Percentiles rank a stretch among this genome's conserved stretches.
phyloP scores from a whole-genome alignment of 2,797 vertebrate species.

The Darevskia nairensis region DNA sequence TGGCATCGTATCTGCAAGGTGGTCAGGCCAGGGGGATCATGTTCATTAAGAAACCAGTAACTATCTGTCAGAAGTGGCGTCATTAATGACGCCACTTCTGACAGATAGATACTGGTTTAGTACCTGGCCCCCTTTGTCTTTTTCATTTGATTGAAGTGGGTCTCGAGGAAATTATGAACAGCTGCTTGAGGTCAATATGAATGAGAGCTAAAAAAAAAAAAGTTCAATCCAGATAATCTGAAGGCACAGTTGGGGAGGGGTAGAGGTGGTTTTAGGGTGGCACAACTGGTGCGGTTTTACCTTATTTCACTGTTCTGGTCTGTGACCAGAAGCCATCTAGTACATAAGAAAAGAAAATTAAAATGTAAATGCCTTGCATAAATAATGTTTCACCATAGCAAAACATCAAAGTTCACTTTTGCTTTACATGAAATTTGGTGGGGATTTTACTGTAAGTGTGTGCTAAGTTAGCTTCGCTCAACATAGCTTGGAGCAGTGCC shows the following conservation, averaged over 20 bases:
- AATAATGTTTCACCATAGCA: not conserved
- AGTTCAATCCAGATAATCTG: too few species aligned
- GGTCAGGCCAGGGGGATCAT: too few species aligned
- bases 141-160: not conserved
- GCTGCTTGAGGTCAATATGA: not conserved
- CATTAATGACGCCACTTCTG: too few species aligned
- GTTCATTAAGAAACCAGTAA: too few species aligned
- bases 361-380: not conserved
- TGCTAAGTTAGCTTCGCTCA: not conserved
- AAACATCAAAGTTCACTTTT: not conserved
- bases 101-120: too few species aligned
- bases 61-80: too few species aligned
- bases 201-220: not conserved
- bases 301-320: not conserved
- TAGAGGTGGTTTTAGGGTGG: too few species aligned
- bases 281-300: not conserved
- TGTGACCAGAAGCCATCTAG: not conserved
- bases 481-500: rapidly evolving
- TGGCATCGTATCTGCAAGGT: too few species aligned
- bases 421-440: not conserved
- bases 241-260: too few species aligned
- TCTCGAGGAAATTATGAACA: too few species aligned
- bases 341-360: too few species aligned
- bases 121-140: too few species aligned
- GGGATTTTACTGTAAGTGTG: not conserved